Evolutionary conservation across 1,140 invertebrate species (phyloP).

Genomic region (Polyergus mexicanus): DNA sequence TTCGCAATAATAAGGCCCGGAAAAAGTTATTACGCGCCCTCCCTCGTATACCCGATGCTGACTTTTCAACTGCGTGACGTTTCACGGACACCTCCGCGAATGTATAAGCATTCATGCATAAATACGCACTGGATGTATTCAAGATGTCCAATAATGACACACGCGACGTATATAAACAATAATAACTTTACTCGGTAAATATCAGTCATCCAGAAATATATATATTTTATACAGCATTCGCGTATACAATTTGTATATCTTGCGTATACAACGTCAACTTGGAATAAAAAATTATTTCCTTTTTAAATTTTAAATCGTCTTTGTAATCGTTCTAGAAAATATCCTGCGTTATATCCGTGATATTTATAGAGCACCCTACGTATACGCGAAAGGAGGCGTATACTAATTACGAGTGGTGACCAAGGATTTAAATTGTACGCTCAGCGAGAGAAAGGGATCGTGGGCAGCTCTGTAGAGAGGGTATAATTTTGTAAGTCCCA

Average conservation of each 20-base stretch:
- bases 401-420: constrained; percentile 66
- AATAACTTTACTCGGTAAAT: background rate
- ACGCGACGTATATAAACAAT: background rate
- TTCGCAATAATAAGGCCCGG: constrained; percentile 82
- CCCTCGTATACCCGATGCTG: constrained; percentile 72
- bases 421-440: constrained; percentile 60
- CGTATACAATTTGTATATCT: background rate
- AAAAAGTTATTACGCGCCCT: constrained; percentile 83
- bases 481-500: constrained; percentile 46
- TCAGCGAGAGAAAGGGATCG: constrained; percentile 6
- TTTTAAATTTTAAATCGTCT: background rate
- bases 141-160: background rate
- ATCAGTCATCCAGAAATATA: background rate
- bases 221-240: background rate
- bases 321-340: background rate
- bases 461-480: constrained; percentile 22
- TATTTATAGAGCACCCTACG: constrained; percentile 48
- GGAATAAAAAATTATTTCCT: background rate
- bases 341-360: background rate
- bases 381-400: constrained; percentile 48
- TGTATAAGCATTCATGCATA: background rate
- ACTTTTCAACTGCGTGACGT: constrained; percentile 68
- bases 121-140: background rate
- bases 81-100: constrained; percentile 8
- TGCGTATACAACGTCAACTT: background rate